Conservation (phyloP, 2,113 vertebrate species). For the Cyprinodon variegatus region DNA sequence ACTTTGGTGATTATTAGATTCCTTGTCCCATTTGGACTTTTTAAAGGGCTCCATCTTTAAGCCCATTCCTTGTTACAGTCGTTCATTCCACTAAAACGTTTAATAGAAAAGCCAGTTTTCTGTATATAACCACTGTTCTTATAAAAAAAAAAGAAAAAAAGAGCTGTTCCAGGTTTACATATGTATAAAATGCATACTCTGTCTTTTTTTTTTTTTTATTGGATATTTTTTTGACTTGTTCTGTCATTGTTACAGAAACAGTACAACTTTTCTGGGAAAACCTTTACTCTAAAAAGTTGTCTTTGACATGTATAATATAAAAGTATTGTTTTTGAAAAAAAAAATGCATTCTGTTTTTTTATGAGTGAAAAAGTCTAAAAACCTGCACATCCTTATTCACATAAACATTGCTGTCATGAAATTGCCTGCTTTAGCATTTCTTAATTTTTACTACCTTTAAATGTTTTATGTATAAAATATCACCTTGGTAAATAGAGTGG, state of each 20-base stretch:
- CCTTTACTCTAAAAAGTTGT: conserved; percentile 82
- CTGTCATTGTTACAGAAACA: conserved; percentile 80
- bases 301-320: conserved; percentile 88
- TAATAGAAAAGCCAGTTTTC: conserved; percentile 78
- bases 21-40: conserved; percentile 70
- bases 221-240: conserved; percentile 71
- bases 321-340: conserved; percentile 87
- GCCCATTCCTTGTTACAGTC: conserved; percentile 67
- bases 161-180: conserved; percentile 82
- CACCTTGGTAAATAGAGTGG: too few relatives aligned
- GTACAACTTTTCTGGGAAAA: conserved; percentile 74
- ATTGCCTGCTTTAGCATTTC: too few relatives aligned
- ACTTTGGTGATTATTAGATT: conserved; percentile 50
- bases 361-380: background rate
- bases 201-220: conserved; percentile 50
- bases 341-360: conserved; percentile 72
- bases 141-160: conserved; percentile 35
- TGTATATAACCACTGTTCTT: conserved; percentile 83
- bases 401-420: too few relatives aligned
- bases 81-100: conserved; percentile 64
- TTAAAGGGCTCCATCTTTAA: conserved; percentile 77
- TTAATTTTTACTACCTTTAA: background rate
- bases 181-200: conserved; percentile 78
- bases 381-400: background rate
- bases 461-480: background rate